phyloP scores from a whole-genome alignment of 2,113 vertebrate genomes.

The Peucedramus taeniatus region DNA sequence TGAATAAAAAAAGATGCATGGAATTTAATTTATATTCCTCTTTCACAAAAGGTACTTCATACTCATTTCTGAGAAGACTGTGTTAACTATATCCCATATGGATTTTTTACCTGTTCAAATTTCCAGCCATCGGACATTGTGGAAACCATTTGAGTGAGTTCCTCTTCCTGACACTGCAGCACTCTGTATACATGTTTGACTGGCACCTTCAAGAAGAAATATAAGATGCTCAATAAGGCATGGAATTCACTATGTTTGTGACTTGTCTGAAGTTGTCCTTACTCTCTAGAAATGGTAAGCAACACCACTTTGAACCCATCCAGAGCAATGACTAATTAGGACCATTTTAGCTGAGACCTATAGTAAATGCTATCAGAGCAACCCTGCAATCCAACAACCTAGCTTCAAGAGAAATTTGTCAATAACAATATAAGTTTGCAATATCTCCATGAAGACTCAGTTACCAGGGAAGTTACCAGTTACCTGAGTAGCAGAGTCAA shows the following conservation, averaged over 20 bases:
- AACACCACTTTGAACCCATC: background rate
- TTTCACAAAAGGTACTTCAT: background rate
- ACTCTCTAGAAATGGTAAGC: background rate
- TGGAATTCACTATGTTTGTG: background rate
- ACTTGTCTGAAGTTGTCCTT: background rate
- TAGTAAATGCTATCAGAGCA: background rate
- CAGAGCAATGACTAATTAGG: background rate
- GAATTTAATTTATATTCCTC: background rate
- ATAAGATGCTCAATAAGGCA: background rate
- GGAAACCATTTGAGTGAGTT: constrained; percentile 98
- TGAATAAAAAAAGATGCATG: background rate
- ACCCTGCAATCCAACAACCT: background rate
- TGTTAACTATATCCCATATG: background rate
- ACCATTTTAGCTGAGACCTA: background rate
- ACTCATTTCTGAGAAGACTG: background rate
- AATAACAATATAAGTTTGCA: background rate
- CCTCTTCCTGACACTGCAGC: constrained; percentile 97
- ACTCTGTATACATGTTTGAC: constrained; percentile 97
- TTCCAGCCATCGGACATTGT: constrained; percentile 99
- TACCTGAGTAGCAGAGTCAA: background rate
- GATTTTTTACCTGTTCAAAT: constrained; percentile 90
- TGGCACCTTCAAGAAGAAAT: constrained; percentile 77
- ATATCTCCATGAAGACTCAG: background rate
- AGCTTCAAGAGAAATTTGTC: background rate
- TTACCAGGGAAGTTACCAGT: background rate